Evolutionary conservation across 2,888 invertebrate genomes (phyloP).

Genomic region (Plagodis pulveraria): DNA sequence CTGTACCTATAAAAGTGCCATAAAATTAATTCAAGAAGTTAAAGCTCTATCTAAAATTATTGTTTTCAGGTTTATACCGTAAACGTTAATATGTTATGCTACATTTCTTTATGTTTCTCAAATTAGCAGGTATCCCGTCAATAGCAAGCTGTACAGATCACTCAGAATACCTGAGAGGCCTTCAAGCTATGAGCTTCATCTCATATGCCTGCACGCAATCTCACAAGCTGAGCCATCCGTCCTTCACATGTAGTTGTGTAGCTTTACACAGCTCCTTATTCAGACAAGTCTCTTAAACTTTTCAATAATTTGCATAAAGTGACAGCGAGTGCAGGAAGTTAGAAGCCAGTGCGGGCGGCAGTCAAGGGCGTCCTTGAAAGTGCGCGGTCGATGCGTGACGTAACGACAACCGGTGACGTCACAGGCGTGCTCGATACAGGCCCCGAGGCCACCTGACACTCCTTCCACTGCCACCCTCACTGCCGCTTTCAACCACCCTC

Average conservation of each 20-base stretch:
- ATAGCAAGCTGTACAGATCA: too few relatives aligned
- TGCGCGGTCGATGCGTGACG: conserved; percentile 79
- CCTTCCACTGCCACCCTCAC: conserved; percentile 54
- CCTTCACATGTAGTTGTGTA: too few relatives aligned
- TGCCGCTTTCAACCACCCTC: conserved; percentile 60
- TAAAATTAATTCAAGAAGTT: too few relatives aligned
- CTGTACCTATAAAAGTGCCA: not conserved
- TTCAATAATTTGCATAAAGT: conserved; percentile 42
- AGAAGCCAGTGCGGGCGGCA: conserved; percentile 55
- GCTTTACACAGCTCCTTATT: too few relatives aligned
- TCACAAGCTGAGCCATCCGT: too few relatives aligned
- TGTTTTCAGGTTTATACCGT: not conserved
- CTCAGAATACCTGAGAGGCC: too few relatives aligned
- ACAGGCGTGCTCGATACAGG: conserved; percentile 68
- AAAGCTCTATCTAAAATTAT: not conserved
- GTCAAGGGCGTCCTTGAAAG: conserved; percentile 79
- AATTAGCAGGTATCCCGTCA: too few relatives aligned
- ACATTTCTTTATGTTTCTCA: too few relatives aligned
- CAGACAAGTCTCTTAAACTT: too few relatives aligned
- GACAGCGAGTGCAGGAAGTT: conserved; percentile 58
- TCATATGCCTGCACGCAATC: too few relatives aligned
- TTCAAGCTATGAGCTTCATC: too few relatives aligned
- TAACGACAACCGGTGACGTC: conserved; percentile 70
- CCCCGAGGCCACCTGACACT: conserved; percentile 61
- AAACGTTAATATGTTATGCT: too few relatives aligned